phyloP scores from a whole-genome alignment of 2,888 invertebrate species.

The Lasiommata megera region DNA sequence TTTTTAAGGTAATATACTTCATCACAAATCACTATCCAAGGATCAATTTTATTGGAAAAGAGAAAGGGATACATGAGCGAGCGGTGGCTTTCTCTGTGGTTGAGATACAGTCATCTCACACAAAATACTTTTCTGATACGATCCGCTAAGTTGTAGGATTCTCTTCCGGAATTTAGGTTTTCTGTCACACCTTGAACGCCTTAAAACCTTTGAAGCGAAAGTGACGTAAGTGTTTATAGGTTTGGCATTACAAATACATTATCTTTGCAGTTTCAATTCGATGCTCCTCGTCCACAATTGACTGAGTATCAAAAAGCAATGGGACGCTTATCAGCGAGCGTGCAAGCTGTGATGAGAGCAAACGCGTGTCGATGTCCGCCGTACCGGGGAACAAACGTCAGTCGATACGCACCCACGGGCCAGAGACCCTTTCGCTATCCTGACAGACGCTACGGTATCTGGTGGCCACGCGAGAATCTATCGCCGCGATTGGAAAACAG shows the following conservation, averaged over 20 bases:
- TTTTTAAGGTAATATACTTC: too few relatives aligned
- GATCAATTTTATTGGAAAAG: too few relatives aligned
- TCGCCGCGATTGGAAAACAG: slow-evolving; percentile 52
- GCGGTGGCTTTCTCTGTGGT: too few relatives aligned
- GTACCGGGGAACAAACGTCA: slow-evolving; percentile 68
- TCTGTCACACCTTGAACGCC: too few relatives aligned
- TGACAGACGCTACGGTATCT: slow-evolving; percentile 58
- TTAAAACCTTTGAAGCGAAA: too few relatives aligned
- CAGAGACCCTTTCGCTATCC: slow-evolving; percentile 58
- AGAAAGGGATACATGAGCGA: too few relatives aligned
- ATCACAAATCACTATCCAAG: too few relatives aligned
- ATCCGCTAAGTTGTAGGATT: too few relatives aligned
- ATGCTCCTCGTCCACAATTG: slow-evolving; percentile 59
- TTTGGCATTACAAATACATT: background rate
- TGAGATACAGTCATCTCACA: too few relatives aligned
- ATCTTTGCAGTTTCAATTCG: slow-evolving; percentile 63
- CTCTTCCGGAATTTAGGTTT: too few relatives aligned
- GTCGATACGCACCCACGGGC: slow-evolving; percentile 66
- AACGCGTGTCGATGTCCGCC: slow-evolving; percentile 60
- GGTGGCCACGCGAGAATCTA: slow-evolving; percentile 65
- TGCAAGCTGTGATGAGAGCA: slow-evolving; percentile 64
- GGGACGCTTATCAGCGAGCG: slow-evolving; percentile 62
- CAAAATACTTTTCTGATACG: too few relatives aligned
- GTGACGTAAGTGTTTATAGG: too few relatives aligned
- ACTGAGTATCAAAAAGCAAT: slow-evolving; percentile 62